phyloP scores from a whole-genome alignment of 2,888 invertebrate genomes.

The Cryptocheilus praepositus region DNA sequence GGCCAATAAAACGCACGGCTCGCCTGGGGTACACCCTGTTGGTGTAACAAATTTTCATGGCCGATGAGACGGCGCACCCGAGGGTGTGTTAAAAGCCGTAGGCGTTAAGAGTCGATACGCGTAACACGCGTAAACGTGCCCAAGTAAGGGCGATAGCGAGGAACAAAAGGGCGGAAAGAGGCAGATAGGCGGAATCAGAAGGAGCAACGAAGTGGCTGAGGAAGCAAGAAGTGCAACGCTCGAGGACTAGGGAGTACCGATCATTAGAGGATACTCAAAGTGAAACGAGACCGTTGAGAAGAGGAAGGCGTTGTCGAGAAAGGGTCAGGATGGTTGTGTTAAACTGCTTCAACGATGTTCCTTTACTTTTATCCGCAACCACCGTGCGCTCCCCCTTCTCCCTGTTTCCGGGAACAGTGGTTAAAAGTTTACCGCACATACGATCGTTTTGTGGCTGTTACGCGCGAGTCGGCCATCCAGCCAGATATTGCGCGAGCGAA shows the following conservation, averaged over 20 bases:
- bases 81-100: conserved; percentile 31
- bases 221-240: too few species aligned
- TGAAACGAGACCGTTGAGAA: not conserved
- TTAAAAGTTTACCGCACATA: too few species aligned
- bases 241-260: not conserved
- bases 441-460: too few species aligned
- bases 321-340: too few species aligned
- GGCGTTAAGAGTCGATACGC: conserved; percentile 18
- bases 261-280: conserved; percentile 10
- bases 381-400: conserved; percentile 10
- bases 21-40: not conserved
- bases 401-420: conserved; percentile 1
- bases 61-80: conserved; percentile 29
- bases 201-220: too few species aligned
- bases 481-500: too few species aligned
- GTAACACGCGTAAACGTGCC: conserved; percentile 1
- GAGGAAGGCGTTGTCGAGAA: not conserved
- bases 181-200: too few species aligned
- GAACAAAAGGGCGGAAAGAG: not conserved
- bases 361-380: too few species aligned
- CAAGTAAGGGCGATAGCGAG: not conserved
- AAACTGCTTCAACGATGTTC: not conserved
- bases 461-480: too few species aligned
- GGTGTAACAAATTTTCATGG: conserved; percentile 38
- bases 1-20: conserved; percentile 30